Percentiles rank a stretch among this genome's conserved stretches.
phyloP scores from a whole-genome alignment of 1,140 invertebrate genomes.

The Heliconius congener region DNA sequence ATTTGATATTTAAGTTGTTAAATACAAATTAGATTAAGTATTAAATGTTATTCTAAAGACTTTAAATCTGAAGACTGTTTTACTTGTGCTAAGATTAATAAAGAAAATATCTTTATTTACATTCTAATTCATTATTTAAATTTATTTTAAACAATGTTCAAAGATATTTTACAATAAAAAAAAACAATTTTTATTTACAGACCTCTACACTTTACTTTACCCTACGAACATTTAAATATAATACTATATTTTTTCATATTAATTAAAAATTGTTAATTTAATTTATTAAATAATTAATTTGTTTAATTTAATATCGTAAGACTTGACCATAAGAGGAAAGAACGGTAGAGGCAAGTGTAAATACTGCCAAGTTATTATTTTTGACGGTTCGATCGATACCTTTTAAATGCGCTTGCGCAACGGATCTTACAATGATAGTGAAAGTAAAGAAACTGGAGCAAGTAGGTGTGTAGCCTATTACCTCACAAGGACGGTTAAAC shows the following conservation, averaged over 20 bases:
- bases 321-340: neutral
- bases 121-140: neutral
- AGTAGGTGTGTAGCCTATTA: constrained; percentile 61
- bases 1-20: constrained; percentile 70
- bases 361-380: constrained; percentile 37
- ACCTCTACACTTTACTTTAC: too few relatives aligned
- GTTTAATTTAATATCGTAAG: neutral
- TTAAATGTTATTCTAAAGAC: constrained; percentile 31
- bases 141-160: neutral
- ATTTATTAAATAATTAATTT: too few relatives aligned
- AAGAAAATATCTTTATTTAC: neutral
- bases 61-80: neutral
- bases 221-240: too few relatives aligned
- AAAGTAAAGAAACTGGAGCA: constrained; percentile 71
- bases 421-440: constrained; percentile 68
- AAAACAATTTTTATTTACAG: neutral
- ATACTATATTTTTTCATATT: too few relatives aligned
- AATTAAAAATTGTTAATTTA: too few relatives aligned
- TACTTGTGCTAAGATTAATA: constrained; percentile 2
- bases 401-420: constrained; percentile 60
- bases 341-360: neutral
- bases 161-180: neutral
- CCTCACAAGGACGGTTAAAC: constrained; percentile 65
- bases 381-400: constrained; percentile 42
- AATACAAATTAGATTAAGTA: constrained; percentile 65